phyloP scores from a whole-genome alignment of 2,797 vertebrate genomes.

The Zalophus californianus region DNA sequence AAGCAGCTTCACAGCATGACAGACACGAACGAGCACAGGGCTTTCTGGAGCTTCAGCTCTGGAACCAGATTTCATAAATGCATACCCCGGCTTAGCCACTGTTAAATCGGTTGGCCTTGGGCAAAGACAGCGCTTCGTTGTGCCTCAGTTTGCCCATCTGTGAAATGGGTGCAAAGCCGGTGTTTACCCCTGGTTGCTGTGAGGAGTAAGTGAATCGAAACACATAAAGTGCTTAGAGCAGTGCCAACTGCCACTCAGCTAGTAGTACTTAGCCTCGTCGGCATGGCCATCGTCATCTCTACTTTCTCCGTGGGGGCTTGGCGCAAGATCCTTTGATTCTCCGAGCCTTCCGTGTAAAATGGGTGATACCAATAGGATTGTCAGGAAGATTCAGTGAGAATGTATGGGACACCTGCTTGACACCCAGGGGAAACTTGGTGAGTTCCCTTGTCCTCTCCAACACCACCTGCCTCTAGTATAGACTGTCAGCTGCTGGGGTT shows the following conservation, averaged over 20 bases:
- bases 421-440: not conserved
- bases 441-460: not conserved
- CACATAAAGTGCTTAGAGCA: not conserved
- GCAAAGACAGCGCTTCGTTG: not conserved
- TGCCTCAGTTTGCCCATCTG: not conserved
- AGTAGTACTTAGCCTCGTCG: not conserved
- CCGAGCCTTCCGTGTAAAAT: not conserved
- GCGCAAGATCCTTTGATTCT: not conserved
- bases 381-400: not conserved
- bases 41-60: not conserved
- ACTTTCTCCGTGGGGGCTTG: not conserved
- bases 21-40: not conserved
- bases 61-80: not conserved
- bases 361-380: not conserved
- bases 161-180: not conserved
- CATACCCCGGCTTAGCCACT: not conserved
- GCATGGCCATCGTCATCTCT: not conserved
- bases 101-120: not conserved
- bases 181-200: not conserved
- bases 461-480: not conserved
- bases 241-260: not conserved
- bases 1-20: not conserved
- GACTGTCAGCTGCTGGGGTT: too few species aligned
- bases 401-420: not conserved
- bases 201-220: not conserved